Percentiles rank a stretch among this genome's conserved stretches.
phyloP scores from a whole-genome alignment of 2,888 invertebrate genomes.

The Oligia latruncula region DNA sequence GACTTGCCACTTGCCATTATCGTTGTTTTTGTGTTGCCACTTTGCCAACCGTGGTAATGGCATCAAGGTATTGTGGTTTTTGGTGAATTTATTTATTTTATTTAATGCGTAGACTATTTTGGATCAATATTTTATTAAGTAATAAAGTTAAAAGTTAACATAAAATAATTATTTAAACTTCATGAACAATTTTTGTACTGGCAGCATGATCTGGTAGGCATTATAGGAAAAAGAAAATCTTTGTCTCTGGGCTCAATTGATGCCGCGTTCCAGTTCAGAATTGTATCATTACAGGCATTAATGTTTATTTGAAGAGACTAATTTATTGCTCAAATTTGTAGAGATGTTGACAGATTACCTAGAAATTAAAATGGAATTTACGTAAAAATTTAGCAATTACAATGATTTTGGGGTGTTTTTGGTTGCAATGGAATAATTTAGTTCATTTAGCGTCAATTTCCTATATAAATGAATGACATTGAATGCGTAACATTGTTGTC shows the following conservation, averaged over 20 bases:
- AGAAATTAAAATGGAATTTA: not conserved
- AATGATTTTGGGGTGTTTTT: not conserved
- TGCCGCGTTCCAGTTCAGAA: conserved; percentile 8
- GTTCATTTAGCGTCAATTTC: not conserved
- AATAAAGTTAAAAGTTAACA: not conserved
- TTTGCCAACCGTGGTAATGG: not conserved
- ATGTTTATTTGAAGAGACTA: not conserved
- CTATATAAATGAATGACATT: too few relatives aligned
- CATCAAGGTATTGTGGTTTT: not conserved
- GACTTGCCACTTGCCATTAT: conserved; percentile 21
- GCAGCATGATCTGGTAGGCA: not conserved
- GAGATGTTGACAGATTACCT: not conserved
- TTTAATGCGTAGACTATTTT: not conserved
- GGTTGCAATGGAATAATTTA: not conserved
- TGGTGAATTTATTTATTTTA: not conserved
- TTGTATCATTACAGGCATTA: not conserved
- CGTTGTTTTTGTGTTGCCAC: conserved; percentile 13
- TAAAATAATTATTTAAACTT: not conserved
- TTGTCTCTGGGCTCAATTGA: conserved; percentile 20
- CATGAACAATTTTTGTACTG: conserved; percentile 21
- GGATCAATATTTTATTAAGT: not conserved
- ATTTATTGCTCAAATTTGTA: not conserved
- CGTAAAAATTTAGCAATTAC: rapidly evolving
- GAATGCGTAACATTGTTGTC: not conserved
- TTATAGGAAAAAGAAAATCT: not conserved